A percentile compares a stretch with the other conserved stretches of the same genome.
These are phyloP conservation scores for Lepidurus apus DNA, from an alignment of 1,140 invertebrate species.

Conservation along the genomic window DNA sequence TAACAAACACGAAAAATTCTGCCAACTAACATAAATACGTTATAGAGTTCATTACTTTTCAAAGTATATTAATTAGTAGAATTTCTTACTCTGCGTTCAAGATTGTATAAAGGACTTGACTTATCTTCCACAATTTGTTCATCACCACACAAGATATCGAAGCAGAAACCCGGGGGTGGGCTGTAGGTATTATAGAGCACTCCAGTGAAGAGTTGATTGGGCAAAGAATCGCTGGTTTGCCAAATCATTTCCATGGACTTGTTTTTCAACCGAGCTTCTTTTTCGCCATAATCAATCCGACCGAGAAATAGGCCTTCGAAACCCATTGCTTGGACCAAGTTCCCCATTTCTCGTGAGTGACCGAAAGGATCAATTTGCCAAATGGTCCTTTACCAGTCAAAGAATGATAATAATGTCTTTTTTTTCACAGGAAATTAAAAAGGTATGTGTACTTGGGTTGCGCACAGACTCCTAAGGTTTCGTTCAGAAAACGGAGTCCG, in stretches of 20 bases:
- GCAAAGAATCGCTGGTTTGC: constrained; percentile 49
- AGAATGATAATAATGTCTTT: too few relatives aligned
- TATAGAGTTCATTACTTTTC: constrained; percentile 35
- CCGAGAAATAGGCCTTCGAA: constrained; percentile 60
- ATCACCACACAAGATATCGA: constrained; percentile 75
- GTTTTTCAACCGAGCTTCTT: constrained; percentile 44
- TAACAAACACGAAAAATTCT: constrained; percentile 32
- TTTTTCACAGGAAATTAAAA: neutral
- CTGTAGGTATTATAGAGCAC: constrained; percentile 70
- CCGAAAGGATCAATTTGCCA: constrained; percentile 76
- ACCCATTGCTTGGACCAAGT: constrained; percentile 52
- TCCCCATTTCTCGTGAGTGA: constrained; percentile 63
- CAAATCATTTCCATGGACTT: constrained; percentile 57
- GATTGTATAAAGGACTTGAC: constrained; percentile 66
- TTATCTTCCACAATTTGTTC: constrained; percentile 71
- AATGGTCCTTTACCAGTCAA: constrained; percentile 46
- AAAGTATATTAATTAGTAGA: constrained; percentile 30
- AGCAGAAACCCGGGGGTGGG: constrained; percentile 82
- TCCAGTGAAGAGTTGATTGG: constrained; percentile 58
- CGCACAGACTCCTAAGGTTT: constrained; percentile 60
- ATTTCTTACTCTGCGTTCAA: constrained; percentile 55
- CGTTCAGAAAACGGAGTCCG: constrained; percentile 51
- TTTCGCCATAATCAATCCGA: constrained; percentile 56
- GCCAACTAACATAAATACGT: constrained; percentile 24
- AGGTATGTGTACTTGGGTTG: constrained; percentile 46